Percentiles rank a stretch among this genome's conserved stretches.
phyloP scores from a whole-genome alignment of 2,797 vertebrate species.

The Aulostomus chinensis region DNA sequence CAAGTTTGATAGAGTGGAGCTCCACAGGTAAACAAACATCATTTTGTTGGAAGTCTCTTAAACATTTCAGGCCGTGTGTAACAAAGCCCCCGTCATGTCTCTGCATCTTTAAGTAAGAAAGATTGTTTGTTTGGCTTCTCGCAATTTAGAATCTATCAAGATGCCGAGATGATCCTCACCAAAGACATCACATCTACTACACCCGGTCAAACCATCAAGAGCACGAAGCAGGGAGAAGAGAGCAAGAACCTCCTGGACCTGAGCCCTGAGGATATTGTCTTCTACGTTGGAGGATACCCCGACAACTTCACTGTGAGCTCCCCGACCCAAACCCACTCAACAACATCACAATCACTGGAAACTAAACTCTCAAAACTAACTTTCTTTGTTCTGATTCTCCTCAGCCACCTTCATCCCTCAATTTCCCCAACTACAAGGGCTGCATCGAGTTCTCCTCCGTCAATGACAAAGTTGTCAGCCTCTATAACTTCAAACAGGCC shows the following conservation, averaged over 20 bases:
- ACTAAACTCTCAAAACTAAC: neutral
- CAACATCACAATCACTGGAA: neutral
- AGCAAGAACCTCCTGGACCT: conserved; percentile 74
- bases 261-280: conserved; percentile 68
- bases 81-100: neutral
- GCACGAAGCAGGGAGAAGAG: rapidly evolving
- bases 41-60: too few relatives aligned
- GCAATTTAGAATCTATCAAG: conserved; percentile 78
- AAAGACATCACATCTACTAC: conserved; percentile 33
- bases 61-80: too few relatives aligned
- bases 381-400: conserved; percentile 24
- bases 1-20: conserved; percentile 75
- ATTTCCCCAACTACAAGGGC: conserved; percentile 84
- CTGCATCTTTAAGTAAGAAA: neutral
- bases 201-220: rapidly evolving
- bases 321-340: neutral
- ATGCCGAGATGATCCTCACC: conserved; percentile 63
- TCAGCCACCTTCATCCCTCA: conserved; percentile 86
- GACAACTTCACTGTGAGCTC: conserved; percentile 74
- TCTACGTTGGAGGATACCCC: conserved; percentile 84
- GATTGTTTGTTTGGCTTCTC: neutral
- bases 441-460: conserved; percentile 91
- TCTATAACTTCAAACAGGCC: conserved; percentile 89
- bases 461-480: conserved; percentile 87
- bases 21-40: conserved; percentile 67